Conservation (phyloP, 1,140 invertebrate species). For the Drosophila repletoides region DNA sequence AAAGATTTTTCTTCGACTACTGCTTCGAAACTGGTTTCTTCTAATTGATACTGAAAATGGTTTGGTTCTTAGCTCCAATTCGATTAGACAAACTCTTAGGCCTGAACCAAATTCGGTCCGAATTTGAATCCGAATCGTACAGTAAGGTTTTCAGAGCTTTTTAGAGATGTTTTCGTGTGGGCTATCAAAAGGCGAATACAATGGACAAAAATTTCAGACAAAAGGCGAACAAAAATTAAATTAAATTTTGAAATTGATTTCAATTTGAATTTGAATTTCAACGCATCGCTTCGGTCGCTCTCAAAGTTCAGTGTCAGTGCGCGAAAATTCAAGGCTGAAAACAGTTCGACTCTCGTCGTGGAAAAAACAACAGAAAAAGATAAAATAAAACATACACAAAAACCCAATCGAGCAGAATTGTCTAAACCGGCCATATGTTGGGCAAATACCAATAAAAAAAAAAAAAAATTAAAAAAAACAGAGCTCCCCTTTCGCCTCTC, state of each 20-base stretch:
- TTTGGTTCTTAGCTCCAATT: too few species aligned
- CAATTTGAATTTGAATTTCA: constrained; percentile 70
- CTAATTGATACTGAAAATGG: too few species aligned
- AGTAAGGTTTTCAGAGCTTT: constrained; percentile 2
- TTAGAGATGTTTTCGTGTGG: constrained; percentile 36
- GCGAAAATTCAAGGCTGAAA: constrained; percentile 70
- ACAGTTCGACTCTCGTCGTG: constrained; percentile 40
- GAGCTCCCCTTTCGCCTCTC: not conserved
- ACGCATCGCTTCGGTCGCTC: constrained; percentile 22
- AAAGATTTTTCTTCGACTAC: too few species aligned
- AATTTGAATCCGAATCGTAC: too few species aligned
- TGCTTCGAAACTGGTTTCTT: too few species aligned
- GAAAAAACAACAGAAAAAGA: constrained; percentile 20
- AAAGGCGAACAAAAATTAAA: constrained; percentile 54
- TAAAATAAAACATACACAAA: constrained; percentile 19
- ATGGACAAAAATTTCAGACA: constrained; percentile 14
- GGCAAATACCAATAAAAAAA: constrained; percentile 37
- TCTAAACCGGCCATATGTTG: constrained; percentile 54
- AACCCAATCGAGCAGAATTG: constrained; percentile 23
- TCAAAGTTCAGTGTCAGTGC: constrained; percentile 69
- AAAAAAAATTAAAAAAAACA: not conserved
- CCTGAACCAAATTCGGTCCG: too few species aligned
- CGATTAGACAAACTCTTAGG: too few species aligned
- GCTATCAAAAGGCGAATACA: constrained; percentile 53
- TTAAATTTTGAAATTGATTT: constrained; percentile 73